Evolutionary conservation across 1,140 invertebrate genomes (phyloP).

Genomic region (Teleopsis dalmanni): DNA sequence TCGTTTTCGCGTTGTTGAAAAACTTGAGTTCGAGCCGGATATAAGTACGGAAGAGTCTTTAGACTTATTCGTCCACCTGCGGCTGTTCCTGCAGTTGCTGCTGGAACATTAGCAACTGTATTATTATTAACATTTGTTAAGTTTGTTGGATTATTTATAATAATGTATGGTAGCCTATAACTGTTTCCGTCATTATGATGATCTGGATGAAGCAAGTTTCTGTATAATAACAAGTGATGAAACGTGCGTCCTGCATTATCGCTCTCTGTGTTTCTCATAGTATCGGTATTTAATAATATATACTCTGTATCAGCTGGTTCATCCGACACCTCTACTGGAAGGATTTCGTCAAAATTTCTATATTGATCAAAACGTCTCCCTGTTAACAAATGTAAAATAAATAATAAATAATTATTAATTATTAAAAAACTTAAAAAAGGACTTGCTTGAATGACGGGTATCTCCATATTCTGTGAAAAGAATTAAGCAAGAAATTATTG

Average conservation of each 20-base stretch:
- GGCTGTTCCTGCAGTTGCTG: neutral
- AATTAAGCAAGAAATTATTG: too few relatives aligned
- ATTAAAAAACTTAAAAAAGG: too few relatives aligned
- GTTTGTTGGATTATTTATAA: neutral
- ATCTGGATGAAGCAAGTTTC: neutral
- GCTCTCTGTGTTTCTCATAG: too few relatives aligned
- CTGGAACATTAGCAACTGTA: neutral
- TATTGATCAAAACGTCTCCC: too few relatives aligned
- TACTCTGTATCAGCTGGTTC: too few relatives aligned
- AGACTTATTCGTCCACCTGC: neutral
- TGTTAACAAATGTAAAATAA: too few relatives aligned
- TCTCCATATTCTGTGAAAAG: too few relatives aligned
- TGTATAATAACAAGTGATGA: neutral
- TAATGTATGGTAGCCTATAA: neutral
- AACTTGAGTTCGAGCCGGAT: neutral
- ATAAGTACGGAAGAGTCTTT: neutral
- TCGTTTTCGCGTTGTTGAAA: neutral
- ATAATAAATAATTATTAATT: too few relatives aligned
- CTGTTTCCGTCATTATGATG: neutral
- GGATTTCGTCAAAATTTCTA: too few relatives aligned
- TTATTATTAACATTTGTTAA: slow-evolving; percentile 3
- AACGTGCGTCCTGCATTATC: slow-evolving; percentile 3
- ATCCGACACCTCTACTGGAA: too few relatives aligned
- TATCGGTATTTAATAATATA: too few relatives aligned
- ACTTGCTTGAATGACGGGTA: too few relatives aligned